A percentile compares a stretch with the other conserved stretches of the same genome.
Conservation (phyloP, 2,113 vertebrate species). For the Stegostoma tigrinum region DNA sequence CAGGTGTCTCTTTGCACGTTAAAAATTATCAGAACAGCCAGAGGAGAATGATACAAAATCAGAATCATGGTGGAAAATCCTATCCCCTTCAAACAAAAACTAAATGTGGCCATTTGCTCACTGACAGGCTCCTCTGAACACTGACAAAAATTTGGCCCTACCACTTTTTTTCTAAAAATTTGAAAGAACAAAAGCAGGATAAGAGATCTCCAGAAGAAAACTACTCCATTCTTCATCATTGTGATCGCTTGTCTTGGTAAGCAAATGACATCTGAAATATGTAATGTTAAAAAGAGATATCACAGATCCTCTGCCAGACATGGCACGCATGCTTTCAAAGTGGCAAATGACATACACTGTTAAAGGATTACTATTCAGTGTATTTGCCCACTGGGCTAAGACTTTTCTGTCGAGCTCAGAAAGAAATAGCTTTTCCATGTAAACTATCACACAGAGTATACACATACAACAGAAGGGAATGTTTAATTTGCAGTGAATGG, state of each 20-base stretch:
- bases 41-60: neutral
- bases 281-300: conserved; percentile 22
- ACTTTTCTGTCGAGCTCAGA: neutral
- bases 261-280: neutral
- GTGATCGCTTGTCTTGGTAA: neutral
- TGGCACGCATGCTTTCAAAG: neutral
- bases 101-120: neutral
- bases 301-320: neutral
- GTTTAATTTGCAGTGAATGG: neutral
- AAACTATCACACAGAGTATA: neutral
- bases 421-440: neutral
- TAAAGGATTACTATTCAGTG: neutral
- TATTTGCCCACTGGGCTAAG: neutral
- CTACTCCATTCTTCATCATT: neutral
- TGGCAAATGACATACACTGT: neutral
- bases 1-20: neutral
- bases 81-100: neutral
- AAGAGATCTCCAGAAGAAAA: neutral
- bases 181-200: neutral
- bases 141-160: neutral
- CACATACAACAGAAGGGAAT: neutral
- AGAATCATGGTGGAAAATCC: neutral
- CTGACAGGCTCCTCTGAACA: neutral
- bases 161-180: neutral
- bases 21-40: neutral